Evolutionary conservation across 2,888 invertebrate genomes (phyloP), one percentile per base, ranked within the genome.

Genomic region (Polyploca ridens): DNA sequence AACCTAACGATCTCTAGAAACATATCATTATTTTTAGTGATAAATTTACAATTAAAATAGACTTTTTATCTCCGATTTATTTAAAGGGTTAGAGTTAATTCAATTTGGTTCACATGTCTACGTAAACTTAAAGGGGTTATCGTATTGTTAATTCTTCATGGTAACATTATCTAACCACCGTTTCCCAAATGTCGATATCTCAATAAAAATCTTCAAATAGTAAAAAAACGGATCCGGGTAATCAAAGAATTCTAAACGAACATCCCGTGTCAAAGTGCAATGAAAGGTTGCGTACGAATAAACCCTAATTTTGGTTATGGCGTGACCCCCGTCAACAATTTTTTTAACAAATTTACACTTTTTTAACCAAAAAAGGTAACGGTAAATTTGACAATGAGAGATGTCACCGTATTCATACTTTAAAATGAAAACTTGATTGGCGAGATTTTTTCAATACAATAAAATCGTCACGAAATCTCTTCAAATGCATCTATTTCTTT

Each of bases 361-460:
- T 93, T 91, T 90, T 84, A 80, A 74, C 73, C 60, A 78, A 86
- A 89, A 89, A 84, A 82, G 78, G 84, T 89, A 93, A 92, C 92
- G 91, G 92, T 87, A 85, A 85, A 85, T 79, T 84, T 76, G 75
- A 89, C 87, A 90, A 89, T 81, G 80, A 81, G 82, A 85, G 82
- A 90, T 90, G 91, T 91, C 90, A 85, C 76, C 64, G 88, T 82
- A 85, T 86, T 89, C 86, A 84, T 84, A 90, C 83, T 90, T 90
- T 87, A 84, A 89, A 91, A 90, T 91, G 88, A 85, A 91, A 92
- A 90, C 90, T 92, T 93, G 93, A 94, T 94, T 92, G 91, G 93
- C 86, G 73, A 89, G 85, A 85, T 91, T 90, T 90, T 89, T 85
- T 77, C 77, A 74, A 74, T 54, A 68, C 66, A 79, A 84, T 78